Conservation (phyloP, 2,113 vertebrate genomes). For the Ahaetulla prasina region DNA sequence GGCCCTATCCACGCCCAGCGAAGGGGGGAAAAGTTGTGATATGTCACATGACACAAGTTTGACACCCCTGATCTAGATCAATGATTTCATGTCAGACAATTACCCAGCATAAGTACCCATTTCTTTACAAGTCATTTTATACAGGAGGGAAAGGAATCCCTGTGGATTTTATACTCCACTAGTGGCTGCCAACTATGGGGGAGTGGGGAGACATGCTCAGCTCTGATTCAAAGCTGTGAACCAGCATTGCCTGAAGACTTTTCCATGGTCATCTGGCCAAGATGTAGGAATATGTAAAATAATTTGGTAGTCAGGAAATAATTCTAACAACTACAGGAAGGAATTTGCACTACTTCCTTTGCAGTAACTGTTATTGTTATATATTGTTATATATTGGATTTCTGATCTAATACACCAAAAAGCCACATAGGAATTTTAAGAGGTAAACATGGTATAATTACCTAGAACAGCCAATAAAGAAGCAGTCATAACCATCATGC, state of each 20-base stretch:
- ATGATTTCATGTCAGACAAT: background rate
- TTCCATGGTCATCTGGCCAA: background rate
- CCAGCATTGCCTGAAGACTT: background rate
- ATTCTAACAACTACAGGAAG: too few species aligned
- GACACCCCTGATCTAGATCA: background rate
- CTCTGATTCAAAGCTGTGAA: background rate
- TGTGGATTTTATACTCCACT: background rate
- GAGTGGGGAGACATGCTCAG: accelerated
- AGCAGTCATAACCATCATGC: background rate
- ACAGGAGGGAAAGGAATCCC: background rate
- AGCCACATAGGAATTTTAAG: background rate
- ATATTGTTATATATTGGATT: too few species aligned
- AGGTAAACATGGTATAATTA: background rate
- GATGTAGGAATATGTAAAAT: background rate
- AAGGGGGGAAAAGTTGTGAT: too few species aligned
- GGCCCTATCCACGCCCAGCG: accelerated
- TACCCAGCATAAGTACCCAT: background rate
- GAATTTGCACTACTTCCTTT: background rate
- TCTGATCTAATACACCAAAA: slow-evolving; percentile 15
- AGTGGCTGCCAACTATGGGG: too few species aligned
- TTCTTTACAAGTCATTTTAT: background rate
- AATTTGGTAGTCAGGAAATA: background rate
- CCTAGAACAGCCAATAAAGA: background rate
- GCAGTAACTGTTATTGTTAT: background rate
- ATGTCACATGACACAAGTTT: too few species aligned